Evolutionary conservation across 2,888 invertebrate genomes (phyloP), one percentile per base, ranked within the genome.

Genomic region (Clanis bilineata): DNA sequence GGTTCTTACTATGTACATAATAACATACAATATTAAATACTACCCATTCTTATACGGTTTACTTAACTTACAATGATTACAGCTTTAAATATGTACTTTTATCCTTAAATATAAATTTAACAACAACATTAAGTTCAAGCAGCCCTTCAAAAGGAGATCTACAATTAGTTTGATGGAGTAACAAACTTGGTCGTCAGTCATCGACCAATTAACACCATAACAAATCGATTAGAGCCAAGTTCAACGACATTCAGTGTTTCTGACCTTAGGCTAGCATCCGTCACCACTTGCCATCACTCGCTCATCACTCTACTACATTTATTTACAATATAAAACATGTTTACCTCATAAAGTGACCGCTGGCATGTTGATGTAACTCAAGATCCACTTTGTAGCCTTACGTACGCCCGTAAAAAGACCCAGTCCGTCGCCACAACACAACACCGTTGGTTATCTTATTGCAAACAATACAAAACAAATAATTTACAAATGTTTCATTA

Each of bases 261-360:
- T 51, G 51, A 51, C 51, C 51, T 51, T 32, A 51, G 9, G 10
- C 18, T 18, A 51, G 28, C 18, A 18, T 28, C 51, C 18, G 57
- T 45, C 60, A 58, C 63, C 62, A 56, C 59, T 47, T 59, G 57
- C 69, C 65, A 68, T 63, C 64, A 58, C 28, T 41, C 58, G 56
- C 22, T 6, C 45, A 59, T 59, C 64, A 59, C 79, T 83, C 80
- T 74, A 72, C 73, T 79, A 82, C 82, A 72, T 60, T 59, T 56
- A 59, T 15, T 36, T 22, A 22, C 32, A 41, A 61, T 57, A 22
- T 58, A 43, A 64, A 47, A 47, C 28, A 57, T 62, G 57, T 69
- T 78, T 85, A 91, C 95, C 95, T 95, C 93, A 95, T 94, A 80
- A 95, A 95, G 93, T 95, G 95, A 91, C 95, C 95, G 92, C 93